Base-by-base conservation (phyloP, 2,113 vertebrate species). In the Xenopus borealis region DNA sequence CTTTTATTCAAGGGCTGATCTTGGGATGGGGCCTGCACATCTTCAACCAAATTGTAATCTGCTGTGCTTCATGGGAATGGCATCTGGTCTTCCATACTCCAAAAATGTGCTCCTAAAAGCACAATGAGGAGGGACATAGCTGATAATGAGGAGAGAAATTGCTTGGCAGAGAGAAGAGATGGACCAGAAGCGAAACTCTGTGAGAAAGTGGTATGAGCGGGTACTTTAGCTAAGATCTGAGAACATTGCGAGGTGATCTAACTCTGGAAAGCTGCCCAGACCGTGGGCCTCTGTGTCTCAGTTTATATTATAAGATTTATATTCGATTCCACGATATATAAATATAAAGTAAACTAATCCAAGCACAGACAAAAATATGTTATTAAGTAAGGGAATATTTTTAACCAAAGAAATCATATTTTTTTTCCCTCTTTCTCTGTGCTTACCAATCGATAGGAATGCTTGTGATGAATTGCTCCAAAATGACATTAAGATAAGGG, bases 101-200 rank as follows among this genome's bases (percentile, higher is more conserved):
- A 13, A 50, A 50, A 50, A 50, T 12, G 47, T 30, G 58, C 58
- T 63, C 73, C 58, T 53, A 55, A 16, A 40, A n/a, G 47, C 66
- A 76, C 57, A 62, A 63, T 20, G 18, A 69, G 58, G n/a, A 69
- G 66, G 59, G 46, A 69, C 57, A 63, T 33, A 62, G 66, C 53
- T 76, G 73, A 76, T 76, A 76, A 76, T 69, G 73, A 76, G 73
- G 73, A 76, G 73, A 76, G 66, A 76, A 75, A 62, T 75, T 33
- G 65, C 64, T 75, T 75, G 72, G 72, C 72, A 75, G 72, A 75
- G 69, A 58, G n/a, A 20, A 50, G 58, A 69, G 73, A 76, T 76
- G 73, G 59, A 59, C 66, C 73, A 69, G 59, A 62, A 44, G 17
- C 44, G 65, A 69, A 68, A 50, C 2, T 20, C 30, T 69, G 45